A percentile compares a stretch with the other conserved stretches of the same genome.
Conservation (phyloP, 2,888 invertebrate species). For the Chrysolina haemoptera region DNA sequence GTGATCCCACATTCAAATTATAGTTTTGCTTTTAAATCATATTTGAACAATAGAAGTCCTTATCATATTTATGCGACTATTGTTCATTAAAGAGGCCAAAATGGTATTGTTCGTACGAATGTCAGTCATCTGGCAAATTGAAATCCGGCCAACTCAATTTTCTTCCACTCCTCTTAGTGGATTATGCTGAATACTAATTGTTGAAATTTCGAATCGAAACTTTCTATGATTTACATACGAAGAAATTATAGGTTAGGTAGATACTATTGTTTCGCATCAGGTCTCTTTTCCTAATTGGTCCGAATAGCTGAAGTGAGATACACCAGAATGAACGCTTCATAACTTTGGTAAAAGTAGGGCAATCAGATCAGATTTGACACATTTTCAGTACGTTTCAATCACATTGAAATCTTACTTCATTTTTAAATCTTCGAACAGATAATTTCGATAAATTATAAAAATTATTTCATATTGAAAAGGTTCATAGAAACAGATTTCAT, state of each 20-base stretch:
- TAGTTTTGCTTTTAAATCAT: slow-evolving; percentile 10
- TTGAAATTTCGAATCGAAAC: slow-evolving; percentile 22
- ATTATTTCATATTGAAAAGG: too few species aligned
- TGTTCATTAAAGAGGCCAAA: slow-evolving; percentile 41
- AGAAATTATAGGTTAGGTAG: slow-evolving; percentile 23
- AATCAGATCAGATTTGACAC: slow-evolving; percentile 1
- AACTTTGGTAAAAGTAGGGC: slow-evolving; percentile 25
- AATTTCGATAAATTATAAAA: too few species aligned
- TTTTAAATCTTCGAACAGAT: too few species aligned
- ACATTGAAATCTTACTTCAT: not conserved
- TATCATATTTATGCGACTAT: slow-evolving; percentile 28
- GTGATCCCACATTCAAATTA: slow-evolving; percentile 30
- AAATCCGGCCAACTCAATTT: slow-evolving; percentile 29
- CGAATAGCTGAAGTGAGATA: not conserved
- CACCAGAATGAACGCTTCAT: not conserved
- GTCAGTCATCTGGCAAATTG: slow-evolving; percentile 26
- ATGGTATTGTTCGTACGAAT: slow-evolving; percentile 34
- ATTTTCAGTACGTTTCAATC: not conserved
- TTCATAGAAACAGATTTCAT: too few species aligned
- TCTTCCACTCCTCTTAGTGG: slow-evolving; percentile 17
- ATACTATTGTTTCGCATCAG: slow-evolving; percentile 22
- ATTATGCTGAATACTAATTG: slow-evolving; percentile 27
- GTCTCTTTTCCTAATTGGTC: slow-evolving; percentile 16
- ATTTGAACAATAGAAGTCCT: slow-evolving; percentile 30
- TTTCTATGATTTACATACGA: slow-evolving; percentile 31